Evolutionary conservation across 2,113 vertebrate genomes (phyloP).

Genomic region (Anoura caudifer): DNA sequence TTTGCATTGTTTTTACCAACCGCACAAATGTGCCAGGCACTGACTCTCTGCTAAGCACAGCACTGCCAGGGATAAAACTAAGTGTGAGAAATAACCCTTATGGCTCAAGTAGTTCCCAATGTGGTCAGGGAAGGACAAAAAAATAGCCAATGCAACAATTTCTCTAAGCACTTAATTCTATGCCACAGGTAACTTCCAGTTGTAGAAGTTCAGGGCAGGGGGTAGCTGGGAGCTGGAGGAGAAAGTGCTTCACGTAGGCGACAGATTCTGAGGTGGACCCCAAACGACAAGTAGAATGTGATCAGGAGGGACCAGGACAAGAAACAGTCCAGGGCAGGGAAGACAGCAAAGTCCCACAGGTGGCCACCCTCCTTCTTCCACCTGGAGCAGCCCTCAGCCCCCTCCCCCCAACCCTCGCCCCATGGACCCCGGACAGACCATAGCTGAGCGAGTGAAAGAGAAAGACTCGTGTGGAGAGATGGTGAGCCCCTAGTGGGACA

Average conservation of each 20-base stretch:
- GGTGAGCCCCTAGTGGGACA: fast-evolving
- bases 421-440: neutral
- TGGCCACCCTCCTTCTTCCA: fast-evolving
- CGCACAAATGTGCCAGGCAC: neutral
- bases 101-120: neutral
- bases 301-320: neutral
- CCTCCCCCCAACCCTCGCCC: too few species aligned
- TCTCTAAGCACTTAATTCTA: neutral
- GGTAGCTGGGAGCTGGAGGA: neutral
- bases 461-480: fast-evolving
- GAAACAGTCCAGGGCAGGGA: neutral
- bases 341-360: neutral
- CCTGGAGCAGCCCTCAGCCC: neutral
- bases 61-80: neutral
- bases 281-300: neutral
- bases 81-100: neutral
- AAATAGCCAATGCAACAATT: neutral
- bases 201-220: neutral
- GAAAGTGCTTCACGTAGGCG: neutral
- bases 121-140: neutral
- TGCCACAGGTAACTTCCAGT: neutral
- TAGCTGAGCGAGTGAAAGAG: fast-evolving
- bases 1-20: neutral
- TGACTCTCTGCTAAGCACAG: neutral
- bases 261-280: neutral